A percentile compares a stretch with the other conserved stretches of the same genome.
These are phyloP conservation scores for Actinernus sp. DNA, from an alignment of 92 coral and sea anemone species.

Conservation along the genomic window DNA sequence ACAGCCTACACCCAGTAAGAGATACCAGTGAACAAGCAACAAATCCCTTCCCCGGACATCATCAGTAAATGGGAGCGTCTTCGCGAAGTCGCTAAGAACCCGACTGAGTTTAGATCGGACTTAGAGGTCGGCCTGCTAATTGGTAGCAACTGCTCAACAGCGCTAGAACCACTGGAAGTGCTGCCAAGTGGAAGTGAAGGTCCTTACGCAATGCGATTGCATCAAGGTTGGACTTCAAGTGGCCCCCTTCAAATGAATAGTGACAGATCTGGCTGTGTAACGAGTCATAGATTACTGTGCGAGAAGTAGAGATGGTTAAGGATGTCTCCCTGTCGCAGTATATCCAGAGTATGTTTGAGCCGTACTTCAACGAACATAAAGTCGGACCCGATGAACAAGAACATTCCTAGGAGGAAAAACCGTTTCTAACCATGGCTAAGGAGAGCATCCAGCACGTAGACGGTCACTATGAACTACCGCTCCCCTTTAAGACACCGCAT, in stretches of 20 bases:
- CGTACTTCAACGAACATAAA: no score
- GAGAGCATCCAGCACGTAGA: no score
- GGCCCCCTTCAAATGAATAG: no score
- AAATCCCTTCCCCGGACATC: constrained; percentile 55
- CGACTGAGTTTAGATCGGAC: constrained; percentile 41
- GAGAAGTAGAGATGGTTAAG: no score
- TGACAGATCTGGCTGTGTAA: no score
- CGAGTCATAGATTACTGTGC: no score
- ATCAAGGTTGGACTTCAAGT: constrained; percentile 62
- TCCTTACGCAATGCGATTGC: constrained; percentile 62
- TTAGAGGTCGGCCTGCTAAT: constrained; percentile 61
- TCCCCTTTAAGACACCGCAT: constrained; percentile 52
- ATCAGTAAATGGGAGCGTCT: constrained; percentile 38
- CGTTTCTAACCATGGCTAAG: no score
- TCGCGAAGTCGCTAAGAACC: constrained; percentile 24
- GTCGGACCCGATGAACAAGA: no score
- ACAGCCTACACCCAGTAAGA: constrained; percentile 35
- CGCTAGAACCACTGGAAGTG: constrained; percentile 66
- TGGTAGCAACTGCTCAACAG: constrained; percentile 67
- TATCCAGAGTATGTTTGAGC: no score
- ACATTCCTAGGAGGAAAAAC: no score
- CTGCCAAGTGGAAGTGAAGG: constrained; percentile 56
- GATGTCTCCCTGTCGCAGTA: no score
- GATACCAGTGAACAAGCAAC: constrained; percentile 48
- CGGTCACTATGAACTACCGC: constrained; percentile 66